These are phyloP conservation scores for Elegia similella DNA, from an alignment of 2,888 invertebrate genomes.

Conservation along the genomic window DNA sequence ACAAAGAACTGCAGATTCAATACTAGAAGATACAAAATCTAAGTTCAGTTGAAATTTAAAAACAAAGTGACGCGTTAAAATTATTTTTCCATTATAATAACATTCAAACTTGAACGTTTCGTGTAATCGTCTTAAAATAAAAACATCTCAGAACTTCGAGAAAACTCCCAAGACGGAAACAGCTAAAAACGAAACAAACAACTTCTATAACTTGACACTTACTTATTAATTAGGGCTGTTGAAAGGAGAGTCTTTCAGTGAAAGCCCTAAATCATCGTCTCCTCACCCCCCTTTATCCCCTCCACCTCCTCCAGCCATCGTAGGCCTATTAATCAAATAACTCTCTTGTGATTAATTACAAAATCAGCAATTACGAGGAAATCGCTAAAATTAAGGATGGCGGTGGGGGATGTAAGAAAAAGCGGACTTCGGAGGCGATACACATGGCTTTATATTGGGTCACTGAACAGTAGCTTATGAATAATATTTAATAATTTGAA, in stretches of 20 bases:
- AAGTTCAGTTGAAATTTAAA: too few species aligned
- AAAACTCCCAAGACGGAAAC: not conserved
- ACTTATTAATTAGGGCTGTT: slow-evolving; percentile 64
- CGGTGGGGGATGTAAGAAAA: slow-evolving; percentile 21
- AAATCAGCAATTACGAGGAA: slow-evolving; percentile 73
- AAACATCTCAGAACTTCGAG: not conserved
- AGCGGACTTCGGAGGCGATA: slow-evolving; percentile 5
- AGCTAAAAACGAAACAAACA: slow-evolving; percentile 36
- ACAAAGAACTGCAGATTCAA: too few species aligned
- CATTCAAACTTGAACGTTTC: not conserved
- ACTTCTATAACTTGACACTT: slow-evolving; percentile 42
- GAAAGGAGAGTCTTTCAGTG: slow-evolving; percentile 37
- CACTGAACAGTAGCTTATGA: not conserved
- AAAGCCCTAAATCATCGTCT: slow-evolving; percentile 62
- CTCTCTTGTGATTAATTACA: slow-evolving; percentile 75
- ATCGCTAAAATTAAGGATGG: slow-evolving; percentile 55
- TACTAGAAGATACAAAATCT: too few species aligned
- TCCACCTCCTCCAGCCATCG: slow-evolving; percentile 37
- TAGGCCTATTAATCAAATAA: slow-evolving; percentile 76
- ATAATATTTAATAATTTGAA: too few species aligned
- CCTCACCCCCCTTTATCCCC: slow-evolving; percentile 27
- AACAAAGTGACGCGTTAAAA: not conserved
- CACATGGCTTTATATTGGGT: not conserved
- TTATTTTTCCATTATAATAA: not conserved
- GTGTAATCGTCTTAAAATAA: not conserved